phyloP scores from a whole-genome alignment of 1,140 invertebrate genomes.

The Oncopodura yosiiana region DNA sequence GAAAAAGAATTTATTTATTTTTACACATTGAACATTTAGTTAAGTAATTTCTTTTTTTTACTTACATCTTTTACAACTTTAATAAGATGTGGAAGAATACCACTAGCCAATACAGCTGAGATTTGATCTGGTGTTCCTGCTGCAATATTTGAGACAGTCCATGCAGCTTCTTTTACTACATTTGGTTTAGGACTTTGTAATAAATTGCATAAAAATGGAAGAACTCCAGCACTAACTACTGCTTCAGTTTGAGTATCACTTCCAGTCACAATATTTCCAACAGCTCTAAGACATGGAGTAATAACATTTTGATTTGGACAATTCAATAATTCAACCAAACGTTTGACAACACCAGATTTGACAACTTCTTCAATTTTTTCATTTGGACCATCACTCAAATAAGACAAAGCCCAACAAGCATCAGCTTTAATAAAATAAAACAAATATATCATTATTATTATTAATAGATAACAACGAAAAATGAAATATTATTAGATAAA shows the following conservation, averaged over 20 bases:
- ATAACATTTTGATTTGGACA: slow-evolving; percentile 62
- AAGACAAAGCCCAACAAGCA: slow-evolving; percentile 93
- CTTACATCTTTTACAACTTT: slow-evolving; percentile 54
- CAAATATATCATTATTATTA: background rate
- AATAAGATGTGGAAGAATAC: slow-evolving; percentile 57
- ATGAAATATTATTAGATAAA: slow-evolving; percentile 27
- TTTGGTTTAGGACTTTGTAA: slow-evolving; percentile 63
- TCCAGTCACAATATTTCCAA: slow-evolving; percentile 82
- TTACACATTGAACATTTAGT: background rate
- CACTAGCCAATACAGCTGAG: slow-evolving; percentile 60
- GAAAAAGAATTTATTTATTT: slow-evolving; percentile 8
- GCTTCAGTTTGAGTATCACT: slow-evolving; percentile 79
- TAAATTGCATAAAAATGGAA: slow-evolving; percentile 59
- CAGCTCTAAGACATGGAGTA: slow-evolving; percentile 77
- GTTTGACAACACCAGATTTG: slow-evolving; percentile 57
- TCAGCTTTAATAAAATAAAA: slow-evolving; percentile 52
- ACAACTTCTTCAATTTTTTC: slow-evolving; percentile 78
- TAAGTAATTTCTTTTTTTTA: background rate
- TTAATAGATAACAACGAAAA: too few relatives aligned
- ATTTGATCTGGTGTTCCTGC: slow-evolving; percentile 67
- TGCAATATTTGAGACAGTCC: slow-evolving; percentile 71
- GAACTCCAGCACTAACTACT: slow-evolving; percentile 68
- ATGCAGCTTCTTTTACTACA: slow-evolving; percentile 75
- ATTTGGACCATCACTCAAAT: slow-evolving; percentile 87
- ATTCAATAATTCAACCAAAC: slow-evolving; percentile 63